These are phyloP conservation scores for Leucoma salicis DNA, from an alignment of 2,888 invertebrate species.

Conservation along the genomic window DNA sequence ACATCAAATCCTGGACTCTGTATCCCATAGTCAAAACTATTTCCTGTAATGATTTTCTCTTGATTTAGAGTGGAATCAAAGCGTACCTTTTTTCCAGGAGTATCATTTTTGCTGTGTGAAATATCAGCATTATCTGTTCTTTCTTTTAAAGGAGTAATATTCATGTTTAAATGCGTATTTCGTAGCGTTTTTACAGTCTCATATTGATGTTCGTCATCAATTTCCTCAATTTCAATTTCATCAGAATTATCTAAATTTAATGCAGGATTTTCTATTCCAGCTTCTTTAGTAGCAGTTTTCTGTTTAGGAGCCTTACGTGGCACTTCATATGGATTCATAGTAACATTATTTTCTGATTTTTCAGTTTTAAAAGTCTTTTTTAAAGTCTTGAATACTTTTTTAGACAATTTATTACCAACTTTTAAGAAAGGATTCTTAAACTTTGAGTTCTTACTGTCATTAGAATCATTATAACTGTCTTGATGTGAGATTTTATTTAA, in stretches of 20 bases:
- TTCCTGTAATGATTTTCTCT: constrained; percentile 74
- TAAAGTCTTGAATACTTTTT: constrained; percentile 69
- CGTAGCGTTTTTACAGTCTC: constrained; percentile 70
- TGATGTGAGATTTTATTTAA: constrained; percentile 53
- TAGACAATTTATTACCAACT: constrained; percentile 67
- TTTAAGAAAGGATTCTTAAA: constrained; percentile 60
- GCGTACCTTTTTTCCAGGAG: constrained; percentile 71
- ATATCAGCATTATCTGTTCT: constrained; percentile 50
- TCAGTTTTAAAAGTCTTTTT: constrained; percentile 72
- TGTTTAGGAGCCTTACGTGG: constrained; percentile 62
- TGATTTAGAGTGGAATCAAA: constrained; percentile 75
- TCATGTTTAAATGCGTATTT: constrained; percentile 69
- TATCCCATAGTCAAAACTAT: constrained; percentile 70
- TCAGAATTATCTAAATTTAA: constrained; percentile 71
- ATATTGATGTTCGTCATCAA: constrained; percentile 67
- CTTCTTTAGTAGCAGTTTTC: constrained; percentile 51
- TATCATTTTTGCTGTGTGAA: constrained; percentile 57
- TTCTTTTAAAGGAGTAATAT: constrained; percentile 68
- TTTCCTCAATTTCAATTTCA: constrained; percentile 70
- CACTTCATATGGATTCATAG: constrained; percentile 74
- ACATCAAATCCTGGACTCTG: constrained; percentile 73
- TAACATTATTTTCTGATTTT: constrained; percentile 52
- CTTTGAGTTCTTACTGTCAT: constrained; percentile 64
- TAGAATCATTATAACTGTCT: constrained; percentile 61
- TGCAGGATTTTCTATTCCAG: constrained; percentile 72